These are phyloP conservation scores for Calliopum simillimum DNA, from an alignment of 2,888 invertebrate genomes.

Conservation along the genomic window DNA sequence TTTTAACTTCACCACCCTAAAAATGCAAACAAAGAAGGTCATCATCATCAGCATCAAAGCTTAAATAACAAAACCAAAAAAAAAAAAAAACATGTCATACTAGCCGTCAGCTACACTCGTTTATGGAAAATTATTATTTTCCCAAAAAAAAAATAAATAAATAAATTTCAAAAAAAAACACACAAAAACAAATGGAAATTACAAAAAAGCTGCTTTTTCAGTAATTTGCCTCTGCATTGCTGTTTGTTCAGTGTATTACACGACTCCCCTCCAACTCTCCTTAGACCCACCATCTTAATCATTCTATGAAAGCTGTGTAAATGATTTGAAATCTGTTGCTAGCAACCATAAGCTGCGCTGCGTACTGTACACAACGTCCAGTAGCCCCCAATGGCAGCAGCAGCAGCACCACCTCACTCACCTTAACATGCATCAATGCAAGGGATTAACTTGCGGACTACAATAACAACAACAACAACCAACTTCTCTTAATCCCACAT, in stretches of 20 bases:
- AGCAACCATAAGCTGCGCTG: conserved; percentile 9
- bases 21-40: background rate
- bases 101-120: background rate
- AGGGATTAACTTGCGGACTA: conserved; percentile 9
- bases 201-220: too few species aligned
- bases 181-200: too few species aligned
- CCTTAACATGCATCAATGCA: background rate
- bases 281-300: too few species aligned
- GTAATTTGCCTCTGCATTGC: too few species aligned
- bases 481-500: conserved; percentile 19
- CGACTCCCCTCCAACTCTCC: too few species aligned
- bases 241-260: too few species aligned
- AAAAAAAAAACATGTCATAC: too few species aligned
- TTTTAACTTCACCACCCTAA: background rate
- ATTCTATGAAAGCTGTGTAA: background rate
- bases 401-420: background rate
- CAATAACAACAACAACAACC: conserved; percentile 4
- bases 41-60: background rate
- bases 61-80: too few species aligned
- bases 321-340: conserved; percentile 33
- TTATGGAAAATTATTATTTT: background rate
- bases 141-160: background rate
- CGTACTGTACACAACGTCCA: background rate
- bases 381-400: too few species aligned
- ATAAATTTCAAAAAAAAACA: too few species aligned